Conservation (phyloP, 2,888 invertebrate species). For the Epistrophe eligans region DNA sequence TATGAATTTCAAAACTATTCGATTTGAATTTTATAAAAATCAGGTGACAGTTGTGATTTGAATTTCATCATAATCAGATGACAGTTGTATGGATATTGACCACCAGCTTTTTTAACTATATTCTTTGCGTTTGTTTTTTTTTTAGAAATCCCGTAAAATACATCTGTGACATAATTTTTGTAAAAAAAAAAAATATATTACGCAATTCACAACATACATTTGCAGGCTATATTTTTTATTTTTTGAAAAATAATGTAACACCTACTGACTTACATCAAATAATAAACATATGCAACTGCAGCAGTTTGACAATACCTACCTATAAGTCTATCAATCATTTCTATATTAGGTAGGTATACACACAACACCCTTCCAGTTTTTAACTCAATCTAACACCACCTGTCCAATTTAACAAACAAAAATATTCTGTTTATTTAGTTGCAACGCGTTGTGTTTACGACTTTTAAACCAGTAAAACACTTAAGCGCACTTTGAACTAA, state of each 20-base stretch:
- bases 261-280: background rate
- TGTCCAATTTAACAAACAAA: background rate
- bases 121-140: no score
- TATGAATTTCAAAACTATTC: no score
- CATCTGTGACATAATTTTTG: background rate
- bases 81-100: no score
- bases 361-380: background rate
- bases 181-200: background rate
- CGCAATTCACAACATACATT: background rate
- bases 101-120: no score
- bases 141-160: background rate
- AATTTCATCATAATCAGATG: no score
- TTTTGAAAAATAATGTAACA: background rate
- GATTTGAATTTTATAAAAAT: no score
- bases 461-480: slow-evolving; percentile 76
- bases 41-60: no score
- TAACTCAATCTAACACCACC: background rate
- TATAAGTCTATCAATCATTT: background rate
- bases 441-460: slow-evolving; percentile 7
- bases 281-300: background rate
- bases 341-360: background rate
- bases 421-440: background rate
- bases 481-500: slow-evolving; percentile 78
- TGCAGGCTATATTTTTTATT: background rate
- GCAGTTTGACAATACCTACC: background rate